phyloP scores from a whole-genome alignment of 2,113 vertebrate genomes.

The Mystacornis crossleyi region DNA sequence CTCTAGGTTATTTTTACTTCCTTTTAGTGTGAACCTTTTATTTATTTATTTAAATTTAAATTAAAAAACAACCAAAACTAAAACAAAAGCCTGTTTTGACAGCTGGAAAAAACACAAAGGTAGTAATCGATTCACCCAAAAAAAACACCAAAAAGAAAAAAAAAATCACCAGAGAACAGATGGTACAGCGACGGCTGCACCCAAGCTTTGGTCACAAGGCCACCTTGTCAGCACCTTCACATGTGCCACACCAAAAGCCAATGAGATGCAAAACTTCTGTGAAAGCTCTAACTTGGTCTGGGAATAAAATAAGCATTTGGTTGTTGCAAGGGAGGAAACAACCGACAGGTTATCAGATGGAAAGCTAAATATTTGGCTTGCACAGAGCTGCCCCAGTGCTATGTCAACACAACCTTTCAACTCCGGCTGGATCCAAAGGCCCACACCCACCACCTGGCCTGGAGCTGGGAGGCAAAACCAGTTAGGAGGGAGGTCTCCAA shows the following conservation, averaged over 20 bases:
- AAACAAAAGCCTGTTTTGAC: not conserved
- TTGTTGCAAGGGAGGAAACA: not conserved
- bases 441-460: not conserved
- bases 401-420: conserved; percentile 65
- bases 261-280: not conserved
- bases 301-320: not conserved
- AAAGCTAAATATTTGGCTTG: conserved; percentile 64
- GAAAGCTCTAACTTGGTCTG: not conserved
- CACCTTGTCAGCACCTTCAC: not conserved
- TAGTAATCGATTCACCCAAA: not conserved
- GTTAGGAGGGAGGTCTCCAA: not conserved
- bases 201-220: not conserved
- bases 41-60: not conserved
- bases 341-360: conserved; percentile 4
- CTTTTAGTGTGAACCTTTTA: not conserved
- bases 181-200: fast-evolving
- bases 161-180: not conserved
- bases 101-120: not conserved
- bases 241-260: not conserved
- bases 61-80: not conserved
- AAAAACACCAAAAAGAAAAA: not conserved
- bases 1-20: not conserved
- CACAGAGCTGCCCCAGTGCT: not conserved
- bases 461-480: not conserved
- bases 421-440: not conserved